A percentile compares a stretch with the other conserved stretches of the same genome.
Conservation (phyloP, 2,113 vertebrate genomes). For the Protobothrops mucrosquamatus region DNA sequence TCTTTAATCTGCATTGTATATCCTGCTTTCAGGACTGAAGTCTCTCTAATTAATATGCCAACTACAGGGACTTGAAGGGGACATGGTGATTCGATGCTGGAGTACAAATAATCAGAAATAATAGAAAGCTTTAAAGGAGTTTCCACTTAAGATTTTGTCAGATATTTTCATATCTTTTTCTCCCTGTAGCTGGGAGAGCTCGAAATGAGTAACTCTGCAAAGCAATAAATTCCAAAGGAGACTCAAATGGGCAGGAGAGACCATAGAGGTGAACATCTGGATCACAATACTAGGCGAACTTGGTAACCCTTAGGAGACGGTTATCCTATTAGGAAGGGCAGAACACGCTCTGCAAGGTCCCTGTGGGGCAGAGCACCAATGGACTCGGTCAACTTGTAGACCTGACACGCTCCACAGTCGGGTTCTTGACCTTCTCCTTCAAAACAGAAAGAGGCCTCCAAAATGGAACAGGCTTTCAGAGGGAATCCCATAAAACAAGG, state of each 20-base stretch:
- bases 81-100: no score
- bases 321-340: constrained; percentile 34
- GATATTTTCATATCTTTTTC: background rate
- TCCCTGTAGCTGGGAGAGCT: background rate
- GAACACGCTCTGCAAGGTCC: constrained; percentile 12
- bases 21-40: background rate
- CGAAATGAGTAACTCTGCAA: background rate
- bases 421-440: background rate
- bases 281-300: background rate
- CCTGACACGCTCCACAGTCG: constrained; percentile 64
- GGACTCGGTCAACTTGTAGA: constrained; percentile 42
- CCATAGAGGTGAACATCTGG: no score
- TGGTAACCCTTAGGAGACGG: constrained; percentile 57
- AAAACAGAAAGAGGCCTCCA: constrained; percentile 65
- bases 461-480: constrained; percentile 69
- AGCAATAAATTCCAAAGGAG: background rate
- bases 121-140: background rate
- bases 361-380: constrained; percentile 58
- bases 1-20: background rate
- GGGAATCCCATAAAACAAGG: background rate
- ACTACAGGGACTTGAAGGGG: background rate
- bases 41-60: background rate
- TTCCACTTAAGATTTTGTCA: background rate
- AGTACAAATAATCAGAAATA: background rate
- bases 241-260: background rate